Conservation (phyloP, 2,797 vertebrate species). For the Thamnophis elegans region DNA sequence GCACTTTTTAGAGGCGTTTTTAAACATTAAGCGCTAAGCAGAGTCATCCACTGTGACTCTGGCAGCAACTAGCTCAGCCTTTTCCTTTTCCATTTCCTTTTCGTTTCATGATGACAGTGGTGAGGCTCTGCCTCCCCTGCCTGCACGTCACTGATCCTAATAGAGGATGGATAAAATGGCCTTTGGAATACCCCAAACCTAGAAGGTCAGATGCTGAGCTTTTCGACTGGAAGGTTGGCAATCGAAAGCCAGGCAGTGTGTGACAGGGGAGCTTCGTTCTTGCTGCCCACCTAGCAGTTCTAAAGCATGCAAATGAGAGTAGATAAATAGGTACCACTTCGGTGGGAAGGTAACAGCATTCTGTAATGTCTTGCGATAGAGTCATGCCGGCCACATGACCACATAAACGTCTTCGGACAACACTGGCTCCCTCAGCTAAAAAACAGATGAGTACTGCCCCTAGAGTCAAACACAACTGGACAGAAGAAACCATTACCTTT, state of each 20-base stretch:
- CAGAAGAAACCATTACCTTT: not conserved
- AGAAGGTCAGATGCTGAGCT: not conserved
- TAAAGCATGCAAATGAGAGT: not conserved
- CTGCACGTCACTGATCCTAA: too few relatives aligned
- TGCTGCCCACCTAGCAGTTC: not conserved
- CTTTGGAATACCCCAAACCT: conserved; percentile 34
- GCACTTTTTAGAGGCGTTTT: too few relatives aligned
- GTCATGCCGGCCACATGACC: not conserved
- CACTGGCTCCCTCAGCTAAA: not conserved
- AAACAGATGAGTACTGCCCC: not conserved
- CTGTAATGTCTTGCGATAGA: not conserved
- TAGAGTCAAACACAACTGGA: not conserved
- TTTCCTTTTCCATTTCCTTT: too few relatives aligned
- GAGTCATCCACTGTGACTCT: too few relatives aligned
- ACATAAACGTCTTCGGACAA: not conserved
- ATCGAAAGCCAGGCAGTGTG: not conserved
- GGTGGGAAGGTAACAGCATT: not conserved
- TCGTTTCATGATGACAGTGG: too few relatives aligned
- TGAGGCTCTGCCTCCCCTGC: too few relatives aligned
- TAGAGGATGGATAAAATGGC: conserved; percentile 43
- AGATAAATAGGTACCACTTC: not conserved
- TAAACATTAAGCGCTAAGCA: too few relatives aligned
- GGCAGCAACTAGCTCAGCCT: too few relatives aligned
- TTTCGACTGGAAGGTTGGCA: not conserved
- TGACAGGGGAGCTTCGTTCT: not conserved